Conservation (phyloP, 2,113 vertebrate genomes). For the Calyptommatus sinebrachiatus region DNA sequence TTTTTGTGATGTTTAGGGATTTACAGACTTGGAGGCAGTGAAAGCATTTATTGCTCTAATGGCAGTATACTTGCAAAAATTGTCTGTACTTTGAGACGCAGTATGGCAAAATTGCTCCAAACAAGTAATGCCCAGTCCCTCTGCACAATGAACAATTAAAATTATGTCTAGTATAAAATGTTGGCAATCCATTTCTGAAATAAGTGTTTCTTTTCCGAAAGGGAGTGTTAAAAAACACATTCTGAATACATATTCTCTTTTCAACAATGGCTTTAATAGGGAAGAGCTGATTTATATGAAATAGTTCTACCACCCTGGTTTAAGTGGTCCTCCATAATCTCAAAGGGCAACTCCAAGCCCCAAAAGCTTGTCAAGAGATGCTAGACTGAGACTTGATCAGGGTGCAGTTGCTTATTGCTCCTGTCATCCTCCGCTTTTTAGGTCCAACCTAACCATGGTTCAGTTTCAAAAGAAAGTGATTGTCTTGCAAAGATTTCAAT, state of each 20-base stretch:
- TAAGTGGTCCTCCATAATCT: not conserved
- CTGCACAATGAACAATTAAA: constrained; percentile 23
- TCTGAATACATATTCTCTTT: no score
- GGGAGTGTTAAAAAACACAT: constrained; percentile 5
- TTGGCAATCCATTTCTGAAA: not conserved
- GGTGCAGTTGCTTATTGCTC: no score
- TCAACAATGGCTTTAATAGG: not conserved
- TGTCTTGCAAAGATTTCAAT: no score
- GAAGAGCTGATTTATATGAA: not conserved
- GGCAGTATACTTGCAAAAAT: constrained; percentile 56
- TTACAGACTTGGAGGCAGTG: constrained; percentile 48
- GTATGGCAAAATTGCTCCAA: constrained; percentile 35
- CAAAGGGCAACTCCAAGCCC: not conserved
- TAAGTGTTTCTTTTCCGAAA: constrained; percentile 31
- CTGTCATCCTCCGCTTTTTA: no score
- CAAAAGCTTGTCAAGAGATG: not conserved
- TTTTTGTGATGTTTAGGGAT: constrained; percentile 51
- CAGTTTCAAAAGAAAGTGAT: no score
- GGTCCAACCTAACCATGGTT: no score
- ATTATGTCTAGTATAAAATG: constrained; percentile 31
- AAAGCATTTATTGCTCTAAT: constrained; percentile 59
- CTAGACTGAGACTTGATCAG: not conserved
- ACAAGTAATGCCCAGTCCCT: constrained; percentile 23
- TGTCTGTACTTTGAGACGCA: constrained; percentile 55
- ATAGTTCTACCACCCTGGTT: not conserved